These are phyloP conservation scores for Ypsolopha scabrella DNA, from an alignment of 2,888 invertebrate species.

Conservation along the genomic window DNA sequence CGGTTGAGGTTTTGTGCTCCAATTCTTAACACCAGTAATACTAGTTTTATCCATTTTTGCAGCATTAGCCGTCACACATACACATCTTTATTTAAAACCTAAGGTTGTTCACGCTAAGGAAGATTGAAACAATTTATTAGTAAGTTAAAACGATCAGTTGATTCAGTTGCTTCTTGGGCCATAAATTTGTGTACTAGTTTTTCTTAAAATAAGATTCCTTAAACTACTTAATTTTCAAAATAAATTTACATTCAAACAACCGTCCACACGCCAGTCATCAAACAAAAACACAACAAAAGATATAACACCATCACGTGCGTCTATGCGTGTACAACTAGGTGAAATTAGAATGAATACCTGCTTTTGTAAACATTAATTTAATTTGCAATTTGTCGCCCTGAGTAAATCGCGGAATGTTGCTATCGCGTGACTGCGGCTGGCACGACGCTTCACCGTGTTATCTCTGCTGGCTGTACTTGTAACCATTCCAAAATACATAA, in stretches of 20 bases:
- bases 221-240: background rate
- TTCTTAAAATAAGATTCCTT: too few species aligned
- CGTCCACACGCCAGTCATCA: background rate
- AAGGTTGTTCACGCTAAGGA: too few species aligned
- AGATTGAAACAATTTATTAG: too few species aligned
- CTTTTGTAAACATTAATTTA: constrained; percentile 53
- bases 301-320: background rate
- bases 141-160: too few species aligned
- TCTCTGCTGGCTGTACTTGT: background rate
- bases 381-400: constrained; percentile 25
- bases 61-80: too few species aligned
- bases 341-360: constrained; percentile 7
- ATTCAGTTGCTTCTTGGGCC: too few species aligned
- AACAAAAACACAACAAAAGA: background rate
- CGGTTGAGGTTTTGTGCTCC: too few species aligned
- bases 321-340: background rate
- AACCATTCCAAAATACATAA: constrained; percentile 33
- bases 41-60: too few species aligned
- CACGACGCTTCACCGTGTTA: constrained; percentile 16
- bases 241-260: background rate
- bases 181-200: too few species aligned
- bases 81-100: too few species aligned
- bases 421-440: constrained; percentile 50
- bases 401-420: constrained; percentile 48
- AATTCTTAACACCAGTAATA: too few species aligned